Evolutionary conservation across 2,888 invertebrate species (phyloP).

Genomic region (Ischnus inquisitorius): DNA sequence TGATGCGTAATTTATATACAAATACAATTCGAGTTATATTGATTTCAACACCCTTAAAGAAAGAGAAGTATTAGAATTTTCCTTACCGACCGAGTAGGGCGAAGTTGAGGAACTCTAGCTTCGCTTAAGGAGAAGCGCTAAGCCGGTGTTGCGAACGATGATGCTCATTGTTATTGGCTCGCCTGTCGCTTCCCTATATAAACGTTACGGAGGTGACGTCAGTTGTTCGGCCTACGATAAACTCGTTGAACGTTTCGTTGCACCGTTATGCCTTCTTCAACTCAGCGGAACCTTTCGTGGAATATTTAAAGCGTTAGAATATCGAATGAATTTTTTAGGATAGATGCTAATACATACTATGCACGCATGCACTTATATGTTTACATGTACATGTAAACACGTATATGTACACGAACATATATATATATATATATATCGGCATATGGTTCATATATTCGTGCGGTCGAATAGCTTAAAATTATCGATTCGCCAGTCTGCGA

Average conservation of each 20-base stretch:
- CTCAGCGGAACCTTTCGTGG: background rate
- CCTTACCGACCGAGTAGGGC: background rate
- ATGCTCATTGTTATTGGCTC: slow-evolving; percentile 21
- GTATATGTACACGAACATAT: background rate
- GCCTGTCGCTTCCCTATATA: background rate
- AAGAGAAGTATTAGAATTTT: background rate
- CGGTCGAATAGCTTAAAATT: slow-evolving; percentile 45
- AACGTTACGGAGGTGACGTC: slow-evolving; percentile 24
- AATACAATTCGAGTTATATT: background rate
- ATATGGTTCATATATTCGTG: slow-evolving; percentile 4
- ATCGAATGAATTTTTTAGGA: background rate
- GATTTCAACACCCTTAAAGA: background rate
- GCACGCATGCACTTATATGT: background rate
- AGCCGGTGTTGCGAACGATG: background rate
- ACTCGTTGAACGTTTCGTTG: slow-evolving; percentile 1
- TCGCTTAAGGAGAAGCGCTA: background rate
- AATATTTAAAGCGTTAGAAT: slow-evolving; percentile 7
- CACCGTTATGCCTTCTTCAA: background rate
- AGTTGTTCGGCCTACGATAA: background rate
- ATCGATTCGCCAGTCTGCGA: slow-evolving; percentile 17
- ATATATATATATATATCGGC: background rate
- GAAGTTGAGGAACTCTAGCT: background rate
- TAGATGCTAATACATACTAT: background rate
- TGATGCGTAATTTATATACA: background rate
- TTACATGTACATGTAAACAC: background rate